Evolutionary conservation across 2,113 vertebrate species (phyloP).

Genomic region (Phalacrocorax brasilianus): DNA sequence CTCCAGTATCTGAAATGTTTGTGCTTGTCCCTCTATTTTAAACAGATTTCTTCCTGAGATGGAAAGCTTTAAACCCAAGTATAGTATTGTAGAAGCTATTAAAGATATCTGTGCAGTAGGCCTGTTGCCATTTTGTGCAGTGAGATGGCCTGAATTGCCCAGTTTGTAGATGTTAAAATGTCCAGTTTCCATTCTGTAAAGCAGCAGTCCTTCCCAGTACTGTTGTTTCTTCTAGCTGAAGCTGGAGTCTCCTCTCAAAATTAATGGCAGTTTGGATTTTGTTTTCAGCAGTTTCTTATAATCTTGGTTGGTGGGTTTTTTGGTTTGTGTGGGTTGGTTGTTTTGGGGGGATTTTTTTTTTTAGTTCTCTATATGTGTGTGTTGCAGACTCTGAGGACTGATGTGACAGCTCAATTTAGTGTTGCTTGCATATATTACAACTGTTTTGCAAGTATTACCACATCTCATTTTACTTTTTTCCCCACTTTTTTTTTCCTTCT

Average conservation of each 20-base stretch:
- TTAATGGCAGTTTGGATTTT: neutral
- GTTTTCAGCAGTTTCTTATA: neutral
- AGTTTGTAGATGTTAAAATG: neutral
- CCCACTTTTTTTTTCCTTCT: too few relatives aligned
- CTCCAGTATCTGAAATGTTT: neutral
- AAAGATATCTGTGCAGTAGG: accelerated
- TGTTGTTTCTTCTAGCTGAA: neutral
- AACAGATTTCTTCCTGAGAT: neutral
- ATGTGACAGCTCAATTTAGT: neutral
- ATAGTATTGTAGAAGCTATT: neutral
- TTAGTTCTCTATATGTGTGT: neutral
- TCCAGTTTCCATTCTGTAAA: neutral
- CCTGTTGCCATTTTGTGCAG: neutral
- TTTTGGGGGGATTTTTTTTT: neutral
- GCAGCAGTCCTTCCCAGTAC: neutral
- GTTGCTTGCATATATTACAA: neutral
- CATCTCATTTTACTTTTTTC: neutral
- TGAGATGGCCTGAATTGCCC: neutral
- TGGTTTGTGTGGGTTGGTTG: neutral
- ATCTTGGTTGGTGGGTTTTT: neutral
- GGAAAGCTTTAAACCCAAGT: neutral
- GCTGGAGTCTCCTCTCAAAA: neutral
- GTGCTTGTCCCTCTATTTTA: neutral
- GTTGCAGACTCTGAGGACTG: neutral
- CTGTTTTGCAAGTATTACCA: neutral